Evolutionary conservation across 2,797 vertebrate species (phyloP).

Genomic region (Oceanodroma leucorhoa): DNA sequence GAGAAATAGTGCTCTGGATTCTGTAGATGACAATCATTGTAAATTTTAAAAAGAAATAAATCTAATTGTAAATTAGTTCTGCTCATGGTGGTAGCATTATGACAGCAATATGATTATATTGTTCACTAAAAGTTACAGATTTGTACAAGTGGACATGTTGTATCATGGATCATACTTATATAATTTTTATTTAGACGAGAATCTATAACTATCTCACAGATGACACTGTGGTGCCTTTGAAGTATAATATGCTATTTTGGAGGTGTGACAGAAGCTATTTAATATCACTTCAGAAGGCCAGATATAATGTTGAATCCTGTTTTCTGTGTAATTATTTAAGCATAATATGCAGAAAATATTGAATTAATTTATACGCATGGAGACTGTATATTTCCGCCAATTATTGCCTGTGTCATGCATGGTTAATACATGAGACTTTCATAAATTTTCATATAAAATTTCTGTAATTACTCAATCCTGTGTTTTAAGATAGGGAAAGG

Average conservation of each 20-base stretch:
- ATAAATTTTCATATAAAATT: neutral
- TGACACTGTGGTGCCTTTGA: neutral
- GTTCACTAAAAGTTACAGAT: neutral
- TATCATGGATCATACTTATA: neutral
- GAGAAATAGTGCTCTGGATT: neutral
- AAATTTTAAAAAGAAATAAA: neutral
- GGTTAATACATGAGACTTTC: neutral
- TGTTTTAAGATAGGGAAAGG: neutral
- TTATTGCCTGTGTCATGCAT: neutral
- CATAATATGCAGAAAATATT: neutral
- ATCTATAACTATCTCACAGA: neutral
- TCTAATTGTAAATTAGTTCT: neutral
- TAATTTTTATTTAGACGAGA: neutral
- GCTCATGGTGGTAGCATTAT: neutral
- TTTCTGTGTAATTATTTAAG: neutral
- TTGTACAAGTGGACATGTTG: neutral
- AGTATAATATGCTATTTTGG: neutral
- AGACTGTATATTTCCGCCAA: neutral
- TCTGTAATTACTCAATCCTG: neutral
- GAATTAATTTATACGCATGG: neutral
- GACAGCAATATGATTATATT: neutral
- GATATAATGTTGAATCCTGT: neutral
- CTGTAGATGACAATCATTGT: neutral
- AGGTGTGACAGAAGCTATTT: neutral
- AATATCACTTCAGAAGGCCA: neutral